A percentile compares a stretch with the other conserved stretches of the same genome.
Evolutionary conservation across 2,113 vertebrate species (phyloP).

Genomic region (Panthera uncia): DNA sequence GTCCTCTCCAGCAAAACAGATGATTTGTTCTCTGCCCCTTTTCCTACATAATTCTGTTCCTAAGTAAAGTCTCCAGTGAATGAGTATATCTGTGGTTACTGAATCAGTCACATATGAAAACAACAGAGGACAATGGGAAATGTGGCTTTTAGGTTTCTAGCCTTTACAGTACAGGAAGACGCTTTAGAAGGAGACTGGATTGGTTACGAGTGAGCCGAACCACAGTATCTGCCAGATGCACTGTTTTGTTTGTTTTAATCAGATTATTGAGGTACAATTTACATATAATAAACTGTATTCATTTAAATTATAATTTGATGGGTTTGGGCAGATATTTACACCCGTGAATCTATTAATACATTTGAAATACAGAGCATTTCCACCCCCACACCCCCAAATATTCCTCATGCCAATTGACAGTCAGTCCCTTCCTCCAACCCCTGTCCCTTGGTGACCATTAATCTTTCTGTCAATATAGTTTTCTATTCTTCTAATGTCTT

Average conservation of each 20-base stretch:
- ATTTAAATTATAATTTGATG: background rate
- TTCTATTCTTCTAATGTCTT: background rate
- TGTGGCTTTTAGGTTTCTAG: background rate
- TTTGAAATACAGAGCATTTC: background rate
- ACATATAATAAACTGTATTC: background rate
- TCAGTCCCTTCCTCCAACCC: background rate
- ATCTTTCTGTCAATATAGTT: background rate
- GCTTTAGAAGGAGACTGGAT: background rate
- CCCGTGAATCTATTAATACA: background rate
- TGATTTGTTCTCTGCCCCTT: background rate
- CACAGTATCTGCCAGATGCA: background rate
- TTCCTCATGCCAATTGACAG: background rate
- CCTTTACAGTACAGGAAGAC: background rate
- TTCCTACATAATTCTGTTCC: background rate
- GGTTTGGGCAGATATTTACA: background rate
- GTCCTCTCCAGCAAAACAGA: background rate
- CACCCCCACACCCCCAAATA: background rate
- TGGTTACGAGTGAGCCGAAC: background rate
- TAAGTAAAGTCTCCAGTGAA: background rate
- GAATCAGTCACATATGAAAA: background rate
- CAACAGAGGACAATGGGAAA: background rate
- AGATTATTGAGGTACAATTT: background rate
- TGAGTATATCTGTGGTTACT: background rate
- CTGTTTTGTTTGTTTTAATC: constrained; percentile 9
- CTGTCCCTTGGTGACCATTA: background rate